Evolutionary conservation across 2,113 vertebrate species (phyloP).

Genomic region (Myrmecobius fasciatus): DNA sequence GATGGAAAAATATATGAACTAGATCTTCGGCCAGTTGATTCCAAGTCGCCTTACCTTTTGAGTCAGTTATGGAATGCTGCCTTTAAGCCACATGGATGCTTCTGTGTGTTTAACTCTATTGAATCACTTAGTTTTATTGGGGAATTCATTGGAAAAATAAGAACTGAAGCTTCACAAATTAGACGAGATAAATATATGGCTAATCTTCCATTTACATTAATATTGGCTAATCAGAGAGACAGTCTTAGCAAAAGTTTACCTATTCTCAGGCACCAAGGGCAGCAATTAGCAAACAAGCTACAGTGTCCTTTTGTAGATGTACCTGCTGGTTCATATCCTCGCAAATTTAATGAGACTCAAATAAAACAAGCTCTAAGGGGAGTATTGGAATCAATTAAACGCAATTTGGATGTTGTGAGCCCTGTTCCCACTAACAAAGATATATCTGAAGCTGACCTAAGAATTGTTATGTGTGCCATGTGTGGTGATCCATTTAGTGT

Average conservation of each 20-base stretch:
- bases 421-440: slow-evolving; percentile 96
- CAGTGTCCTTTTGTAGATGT: slow-evolving; percentile 98
- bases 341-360: slow-evolving; percentile 97
- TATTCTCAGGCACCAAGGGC: slow-evolving; percentile 97
- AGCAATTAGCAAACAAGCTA: slow-evolving; percentile 97
- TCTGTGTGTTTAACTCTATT: slow-evolving; percentile 98
- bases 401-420: slow-evolving; percentile 93
- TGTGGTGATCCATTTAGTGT: slow-evolving; percentile 99
- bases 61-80: slow-evolving; percentile 93
- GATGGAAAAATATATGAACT: slow-evolving; percentile 99
- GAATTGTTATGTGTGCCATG: slow-evolving; percentile 99
- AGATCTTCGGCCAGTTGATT: slow-evolving; percentile 94
- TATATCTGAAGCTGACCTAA: slow-evolving; percentile 95
- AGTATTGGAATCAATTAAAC: slow-evolving; percentile 95
- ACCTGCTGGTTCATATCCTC: slow-evolving; percentile 92
- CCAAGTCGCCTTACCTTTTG: slow-evolving; percentile 93
- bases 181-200: slow-evolving; percentile 93
- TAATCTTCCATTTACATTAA: slow-evolving; percentile 95
- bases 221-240: slow-evolving; percentile 97
- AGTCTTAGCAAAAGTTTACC: slow-evolving; percentile 94
- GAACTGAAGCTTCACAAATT: slow-evolving; percentile 93
- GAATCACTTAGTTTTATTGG: slow-evolving; percentile 97
- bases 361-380: slow-evolving; percentile 96
- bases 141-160: slow-evolving; percentile 95
- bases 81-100: slow-evolving; percentile 98